Percentiles rank a stretch among this genome's conserved stretches.
These are phyloP conservation scores for Eulemur mongoz DNA, from an alignment of 2,797 vertebrate species.

Conservation along the genomic window DNA sequence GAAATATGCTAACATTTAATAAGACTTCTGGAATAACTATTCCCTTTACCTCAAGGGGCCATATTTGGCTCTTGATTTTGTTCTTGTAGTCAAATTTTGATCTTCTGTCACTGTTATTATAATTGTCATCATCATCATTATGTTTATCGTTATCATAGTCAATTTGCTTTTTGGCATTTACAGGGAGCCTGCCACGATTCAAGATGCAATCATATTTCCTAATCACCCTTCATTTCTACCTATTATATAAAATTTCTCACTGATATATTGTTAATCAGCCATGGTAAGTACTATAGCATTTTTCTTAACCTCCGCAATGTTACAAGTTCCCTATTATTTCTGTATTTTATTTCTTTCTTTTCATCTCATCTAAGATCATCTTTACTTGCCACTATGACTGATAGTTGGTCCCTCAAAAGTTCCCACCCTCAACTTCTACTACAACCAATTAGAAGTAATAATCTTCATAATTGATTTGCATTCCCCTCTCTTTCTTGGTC, in stretches of 20 bases:
- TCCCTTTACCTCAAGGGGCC: not conserved
- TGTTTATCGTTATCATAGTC: not conserved
- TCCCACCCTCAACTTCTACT: not conserved
- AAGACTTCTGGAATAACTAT: constrained; percentile 23
- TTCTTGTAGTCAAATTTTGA: constrained; percentile 1
- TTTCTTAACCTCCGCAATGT: not conserved
- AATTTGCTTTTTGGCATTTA: not conserved
- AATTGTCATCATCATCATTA: not conserved
- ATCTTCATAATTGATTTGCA: not conserved
- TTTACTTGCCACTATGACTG: constrained; percentile 20
- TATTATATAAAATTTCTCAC: not conserved
- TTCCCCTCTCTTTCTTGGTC: not conserved
- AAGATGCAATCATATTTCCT: not conserved
- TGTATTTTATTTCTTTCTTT: constrained; percentile 31
- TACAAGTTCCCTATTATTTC: not conserved
- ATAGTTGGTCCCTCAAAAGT: not conserved
- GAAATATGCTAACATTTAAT: not conserved
- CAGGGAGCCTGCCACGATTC: not conserved
- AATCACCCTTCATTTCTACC: constrained; percentile 14
- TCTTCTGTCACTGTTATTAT: not conserved
- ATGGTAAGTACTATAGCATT: not conserved
- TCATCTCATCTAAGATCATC: not conserved
- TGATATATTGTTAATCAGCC: constrained; percentile 6
- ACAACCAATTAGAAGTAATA: not conserved
- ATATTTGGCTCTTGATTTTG: constrained; percentile 28